Evolutionary conservation across 2,888 invertebrate genomes (phyloP), one percentile per base, ranked within the genome.

Genomic region (Gisinianus flammeolus): DNA sequence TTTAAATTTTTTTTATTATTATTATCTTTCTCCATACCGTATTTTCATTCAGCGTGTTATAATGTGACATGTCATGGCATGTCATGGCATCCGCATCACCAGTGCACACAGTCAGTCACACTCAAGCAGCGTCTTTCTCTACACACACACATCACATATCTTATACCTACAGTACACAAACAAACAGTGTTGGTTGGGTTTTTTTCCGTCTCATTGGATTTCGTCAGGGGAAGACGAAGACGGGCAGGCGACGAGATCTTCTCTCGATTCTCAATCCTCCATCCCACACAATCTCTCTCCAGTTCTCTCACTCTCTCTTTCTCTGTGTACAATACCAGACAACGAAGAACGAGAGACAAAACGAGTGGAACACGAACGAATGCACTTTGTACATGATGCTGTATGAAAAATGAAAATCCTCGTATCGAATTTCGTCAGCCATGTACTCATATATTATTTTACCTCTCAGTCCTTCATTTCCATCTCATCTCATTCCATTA

Each of bases 381-480:
- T 44, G 44, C 19, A 44, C 16, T 44, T 6, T 44, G 44, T 62
- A 28, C 26, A 26, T 3, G 24, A 0, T 67, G 19, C 26, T 31
- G 22, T 62, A 44, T 62, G 62, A 56, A 64, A 62, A 58, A 73
- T 73, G 68, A 52, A 76, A 76, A 76, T 68, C 28, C 56, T 58
- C 68, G 76, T 67, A 76, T 76, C 76, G 54, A 58, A 76, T 76
- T 76, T 76, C 76, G 76, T 68, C 76, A 76, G 68, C 68, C 67
- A 68, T 76, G 68, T 67, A 68, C 52, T 68, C 76, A 76, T 76
- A 76, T 76, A 56, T 76, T 67, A 76, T 76, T 76, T 76, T 68
- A 76, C 67, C 44, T 52, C 30, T 56, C 33, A 22, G 26, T 6
- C 67, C 74, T 58, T 73, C 73, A 58, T 62, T 64, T 30, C 44